phyloP scores from a whole-genome alignment of 2,797 vertebrate species.

The Hydrolagus colliei region DNA sequence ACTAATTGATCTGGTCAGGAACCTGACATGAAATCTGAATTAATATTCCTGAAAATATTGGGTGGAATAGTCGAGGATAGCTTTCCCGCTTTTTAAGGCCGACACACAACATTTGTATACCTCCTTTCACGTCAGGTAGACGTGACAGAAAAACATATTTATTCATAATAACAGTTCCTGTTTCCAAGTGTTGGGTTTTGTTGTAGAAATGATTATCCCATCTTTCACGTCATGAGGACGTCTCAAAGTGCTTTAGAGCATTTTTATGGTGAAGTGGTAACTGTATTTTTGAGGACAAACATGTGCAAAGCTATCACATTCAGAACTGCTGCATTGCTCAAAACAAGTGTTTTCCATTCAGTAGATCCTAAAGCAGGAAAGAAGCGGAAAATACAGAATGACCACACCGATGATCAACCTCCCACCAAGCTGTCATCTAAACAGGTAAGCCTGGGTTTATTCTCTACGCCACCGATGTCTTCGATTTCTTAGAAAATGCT shows the following conservation, averaged over 20 bases:
- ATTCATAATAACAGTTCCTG: background rate
- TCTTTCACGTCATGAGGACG: too few species aligned
- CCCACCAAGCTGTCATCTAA: conserved; percentile 69
- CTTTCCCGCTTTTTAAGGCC: background rate
- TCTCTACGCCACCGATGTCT: background rate
- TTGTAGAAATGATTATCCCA: too few species aligned
- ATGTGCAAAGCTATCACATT: too few species aligned
- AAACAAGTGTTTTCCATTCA: conserved; percentile 36
- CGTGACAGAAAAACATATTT: too few species aligned
- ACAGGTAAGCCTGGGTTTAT: conserved; percentile 64
- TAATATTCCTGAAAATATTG: background rate
- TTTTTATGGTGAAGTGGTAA: too few species aligned
- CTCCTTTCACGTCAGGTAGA: too few species aligned
- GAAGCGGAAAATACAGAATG: conserved; percentile 64
- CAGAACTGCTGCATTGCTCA: too few species aligned
- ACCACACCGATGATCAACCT: conserved; percentile 44
- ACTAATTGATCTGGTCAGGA: too few species aligned
- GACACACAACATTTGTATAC: too few species aligned
- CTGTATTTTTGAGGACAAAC: too few species aligned
- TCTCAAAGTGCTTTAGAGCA: too few species aligned
- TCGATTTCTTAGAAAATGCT: background rate
- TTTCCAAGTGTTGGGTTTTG: background rate
- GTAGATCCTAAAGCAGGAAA: conserved; percentile 48
- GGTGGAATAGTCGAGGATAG: background rate
- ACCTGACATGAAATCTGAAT: background rate